Evolutionary conservation across 2,888 invertebrate genomes (phyloP).

Genomic region (Coecobrya sp.): DNA sequence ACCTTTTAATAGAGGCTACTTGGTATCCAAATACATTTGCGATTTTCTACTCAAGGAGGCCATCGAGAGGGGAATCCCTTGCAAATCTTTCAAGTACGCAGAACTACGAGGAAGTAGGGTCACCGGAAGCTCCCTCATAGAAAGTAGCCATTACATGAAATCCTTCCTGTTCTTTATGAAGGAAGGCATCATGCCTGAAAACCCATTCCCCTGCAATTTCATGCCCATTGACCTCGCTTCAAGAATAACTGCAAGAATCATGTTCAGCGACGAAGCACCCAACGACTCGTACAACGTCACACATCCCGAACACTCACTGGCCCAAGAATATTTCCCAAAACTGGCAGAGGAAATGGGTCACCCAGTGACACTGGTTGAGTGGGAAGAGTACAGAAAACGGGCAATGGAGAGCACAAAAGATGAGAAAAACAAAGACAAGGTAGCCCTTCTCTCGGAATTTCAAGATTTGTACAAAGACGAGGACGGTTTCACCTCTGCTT

Average conservation of each 20-base stretch:
- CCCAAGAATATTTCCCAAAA: slow-evolving; percentile 52
- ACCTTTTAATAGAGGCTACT: slow-evolving; percentile 34
- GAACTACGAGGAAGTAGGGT: slow-evolving; percentile 10
- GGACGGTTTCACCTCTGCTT: not conserved
- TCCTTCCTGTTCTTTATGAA: slow-evolving; percentile 52
- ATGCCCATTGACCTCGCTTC: slow-evolving; percentile 44
- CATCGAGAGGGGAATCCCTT: slow-evolving; percentile 37
- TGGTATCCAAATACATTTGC: slow-evolving; percentile 58
- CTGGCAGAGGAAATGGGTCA: slow-evolving; percentile 35
- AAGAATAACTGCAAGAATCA: not conserved
- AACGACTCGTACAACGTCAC: slow-evolving; percentile 23
- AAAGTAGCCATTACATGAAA: slow-evolving; percentile 46
- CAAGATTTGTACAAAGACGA: slow-evolving; percentile 60
- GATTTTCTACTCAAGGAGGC: slow-evolving; percentile 51
- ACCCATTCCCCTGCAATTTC: slow-evolving; percentile 6
- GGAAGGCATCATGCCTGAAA: slow-evolving; percentile 54
- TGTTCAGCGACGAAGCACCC: slow-evolving; percentile 27
- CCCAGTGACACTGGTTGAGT: not conserved
- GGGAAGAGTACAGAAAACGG: slow-evolving; percentile 16
- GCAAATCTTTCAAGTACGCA: slow-evolving; percentile 46
- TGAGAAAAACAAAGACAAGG: not conserved
- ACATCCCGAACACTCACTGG: slow-evolving; percentile 18
- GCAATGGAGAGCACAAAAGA: not conserved
- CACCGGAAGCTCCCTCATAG: not conserved
- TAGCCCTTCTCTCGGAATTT: not conserved